Evolutionary conservation across 2,888 invertebrate species (phyloP), one percentile per base, ranked within the genome.

Genomic region (Ischnura elegans): DNA sequence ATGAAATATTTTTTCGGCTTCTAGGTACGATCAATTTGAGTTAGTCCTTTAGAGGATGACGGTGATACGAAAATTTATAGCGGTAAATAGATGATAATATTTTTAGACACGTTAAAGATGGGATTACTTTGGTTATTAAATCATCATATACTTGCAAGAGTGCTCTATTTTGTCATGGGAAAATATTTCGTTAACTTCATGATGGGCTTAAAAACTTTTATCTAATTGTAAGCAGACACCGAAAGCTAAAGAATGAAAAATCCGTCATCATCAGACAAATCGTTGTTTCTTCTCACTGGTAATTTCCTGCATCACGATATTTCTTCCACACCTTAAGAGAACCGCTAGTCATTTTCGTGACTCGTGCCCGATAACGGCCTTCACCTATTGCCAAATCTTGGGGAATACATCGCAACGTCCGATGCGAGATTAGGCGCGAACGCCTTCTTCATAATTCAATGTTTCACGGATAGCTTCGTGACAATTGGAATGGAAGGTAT

Each of bases 301-400:
- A 25, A 4, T 61, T 51, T 61, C 61, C 10, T 8, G 25, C 61
- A 19, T 61, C 61, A 61, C 61, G 61, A 61, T 61, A 4, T 4
- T 25, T 61, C 61, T n/a, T 25, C n/a, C n/a, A 61, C 61, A 51
- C 25, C 21, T 51, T 51, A 10, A 61, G 21, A 25, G 21, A 43
- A 42, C 4, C 2, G 16, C 43, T 85, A 43, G 42, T 85, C 85
- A 85, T 42, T 85, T 45, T 85, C 45, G 43, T 43, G 43, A 43
- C 36, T 42, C 19, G 85, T n/a, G 42, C 36, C 19, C 85, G 43
- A 85, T 42, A 36, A 85, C 85, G 85, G 5, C 85, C 85, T 19
- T 85, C 42, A 85, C 85, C 85, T 85, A 85, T 85, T 85, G 43
- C 85, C 85, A 85, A 85, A 42, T 43, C 85, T 42, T 85, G 85